Evolutionary conservation across 1,140 invertebrate species (phyloP), one percentile per base, ranked within the genome.

Genomic region (Saccostrea cuccullata): DNA sequence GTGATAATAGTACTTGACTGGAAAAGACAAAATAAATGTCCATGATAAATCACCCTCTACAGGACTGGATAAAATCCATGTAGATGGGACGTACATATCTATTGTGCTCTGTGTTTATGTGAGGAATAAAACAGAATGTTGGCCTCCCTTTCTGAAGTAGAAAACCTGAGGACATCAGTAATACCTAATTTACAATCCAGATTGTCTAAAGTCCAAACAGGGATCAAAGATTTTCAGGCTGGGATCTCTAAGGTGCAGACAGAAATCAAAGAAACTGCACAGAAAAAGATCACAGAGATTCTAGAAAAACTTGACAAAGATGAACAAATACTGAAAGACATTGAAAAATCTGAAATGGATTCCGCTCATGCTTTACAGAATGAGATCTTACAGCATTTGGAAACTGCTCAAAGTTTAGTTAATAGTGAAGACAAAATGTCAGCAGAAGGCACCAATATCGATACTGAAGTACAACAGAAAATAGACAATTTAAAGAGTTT

Each of bases 251-350:
- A 77, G 15, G 11, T 77, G 70, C 23, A 36, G 26, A 13, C 26
- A 77, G 70, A 77, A 26, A 23, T 15, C 17, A 23, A 30, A 36
- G 55, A 55, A n/a, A 47, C 20, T 85, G 47, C 56, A 36, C 56
- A 55, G 13, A 40, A 47, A 85, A 30, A 36, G 15, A 88, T 84
- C 23, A 85, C 77, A 84, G 20, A 40, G 47, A 64, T 36, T 40
- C 40, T 64, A 30, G 17, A 40, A 86, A 89, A 55, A 17, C 12
- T 85, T 40, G 26, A 87, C 20, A 83, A 30, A 84, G 36, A 84
- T 56, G 36, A 83, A 87, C 20, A 83, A 30, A 56, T 40, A 84
- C 12, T 56, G 23, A 17, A 84, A 26, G 73, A 40, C 40, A 64
- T 47, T 58, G 11, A 84, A 23, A 84, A 84, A 13, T 55, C 40